Evolutionary conservation across 2,888 invertebrate genomes (phyloP), one percentile per base, ranked within the genome.

Genomic region (Ennomos erosarius): DNA sequence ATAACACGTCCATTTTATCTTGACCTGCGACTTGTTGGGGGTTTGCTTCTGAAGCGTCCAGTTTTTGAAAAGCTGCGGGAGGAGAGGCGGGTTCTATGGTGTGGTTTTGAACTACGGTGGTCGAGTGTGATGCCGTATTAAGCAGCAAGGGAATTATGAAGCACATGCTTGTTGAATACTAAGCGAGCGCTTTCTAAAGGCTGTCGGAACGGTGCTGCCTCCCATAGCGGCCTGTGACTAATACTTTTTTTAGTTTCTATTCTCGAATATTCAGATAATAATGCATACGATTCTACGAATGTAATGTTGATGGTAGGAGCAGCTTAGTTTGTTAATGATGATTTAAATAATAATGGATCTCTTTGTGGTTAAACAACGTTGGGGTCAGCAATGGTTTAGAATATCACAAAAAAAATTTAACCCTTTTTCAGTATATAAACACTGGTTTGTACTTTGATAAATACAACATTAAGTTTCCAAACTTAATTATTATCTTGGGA

Each of bases 121-220:
- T 85, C 88, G 82, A 84, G 85, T 84, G 82, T 81, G 81, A 81
- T 82, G 76, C 84, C 82, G 85, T 88, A 88, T 87, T 90, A 88
- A 90, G 84, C 82, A 85, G 85, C 82, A 79, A 76, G 81, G 87
- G 90, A 89, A 88, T 90, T 90, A 90, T 90, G 87, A 88, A 87
- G 84, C 84, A 84, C 82, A 81, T 85, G 87, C 85, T 81, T 80
- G 83, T 83, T 87, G 91, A 92, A 92, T 92, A 87, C 85, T 87
- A 90, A 91, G 74, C 81, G 82, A 65, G 67, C 70, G 71, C 81
- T 85, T 83, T 82, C 76, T 84, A 84, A 82, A 81, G 84, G 76
- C 74, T 74, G 74, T 68, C 72, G 76, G 70, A 74, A 74, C 56
- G 49, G 57, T 62, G 42, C 52, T 45, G 62, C 62, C 60, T 68